Evolutionary conservation across 2,797 vertebrate genomes (phyloP), one percentile per base, ranked within the genome.

Genomic region (Tenualosa thibaudeaui): DNA sequence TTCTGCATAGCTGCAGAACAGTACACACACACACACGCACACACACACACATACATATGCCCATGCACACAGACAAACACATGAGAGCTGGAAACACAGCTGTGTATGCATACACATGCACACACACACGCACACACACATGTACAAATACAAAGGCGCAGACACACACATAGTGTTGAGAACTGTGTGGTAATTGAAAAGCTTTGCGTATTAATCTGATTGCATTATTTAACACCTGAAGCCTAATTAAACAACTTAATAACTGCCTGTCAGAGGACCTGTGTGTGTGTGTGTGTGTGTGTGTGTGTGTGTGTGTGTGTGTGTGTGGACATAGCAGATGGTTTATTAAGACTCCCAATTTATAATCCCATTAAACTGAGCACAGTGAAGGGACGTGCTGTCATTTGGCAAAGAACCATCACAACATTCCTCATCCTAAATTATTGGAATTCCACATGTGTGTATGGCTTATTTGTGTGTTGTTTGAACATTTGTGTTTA

Each of bases 1-100:
- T 94, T 95, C 93, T 94, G 95, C 96, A 96, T 96, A 56, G 96
- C 96, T 96, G 89, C 46, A 62, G 37, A 40, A 83, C 68, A 81
- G 85, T 7, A 19, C 40, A 19, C 50, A 51, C 50, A 51, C 50
- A 51, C 5, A 50, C 50, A 50, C n/a, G n/a, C 50, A 50, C 8
- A 50, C 4, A 51, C 50, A 43, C 17, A 6, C 26, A 15, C 13
- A 37, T 17, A 78, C 37, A 78, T 49, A 49, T 49, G 46, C 40
- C 31, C 5, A 40, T 71, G 65, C 9, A 40, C 40, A 7, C 65
- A 15, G 4, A 49, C 46, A 49, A 49, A 49, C 7, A 49, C 46
- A 3, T 8, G 46, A 49, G 7, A 49, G 46, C 31, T 31, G 31
- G 31, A 31, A 49, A 8, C 46, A 49, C 46, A 49, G 4, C 4